These are phyloP conservation scores for Antitype chi DNA, from an alignment of 2,888 invertebrate genomes.

Conservation along the genomic window DNA sequence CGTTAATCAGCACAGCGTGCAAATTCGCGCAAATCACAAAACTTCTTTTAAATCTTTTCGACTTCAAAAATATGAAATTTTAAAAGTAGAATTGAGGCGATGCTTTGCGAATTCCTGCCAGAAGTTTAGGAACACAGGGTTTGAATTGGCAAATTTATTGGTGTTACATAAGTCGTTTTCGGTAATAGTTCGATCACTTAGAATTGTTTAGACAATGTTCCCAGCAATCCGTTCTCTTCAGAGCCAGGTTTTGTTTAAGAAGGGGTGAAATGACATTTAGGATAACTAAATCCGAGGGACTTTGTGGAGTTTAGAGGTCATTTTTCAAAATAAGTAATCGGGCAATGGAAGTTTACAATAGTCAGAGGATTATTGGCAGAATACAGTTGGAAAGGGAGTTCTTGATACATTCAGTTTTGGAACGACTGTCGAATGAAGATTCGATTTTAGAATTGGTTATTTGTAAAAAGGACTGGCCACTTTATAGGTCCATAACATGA, in stretches of 20 bases:
- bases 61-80: conserved; percentile 69
- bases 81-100: conserved; percentile 76
- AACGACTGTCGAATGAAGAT: neutral
- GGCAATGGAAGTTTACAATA: conserved; percentile 55
- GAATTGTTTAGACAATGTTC: conserved; percentile 88
- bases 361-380: conserved; percentile 44
- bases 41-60: conserved; percentile 75
- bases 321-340: conserved; percentile 86
- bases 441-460: conserved; percentile 6
- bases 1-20: conserved; percentile 44
- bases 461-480: neutral
- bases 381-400: conserved; percentile 13
- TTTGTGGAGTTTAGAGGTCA: conserved; percentile 78
- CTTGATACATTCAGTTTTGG: neutral
- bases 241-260: conserved; percentile 86
- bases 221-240: conserved; percentile 87
- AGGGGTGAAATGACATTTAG: conserved; percentile 88
- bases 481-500: neutral
- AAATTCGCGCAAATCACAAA: conserved; percentile 63
- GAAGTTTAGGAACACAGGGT: conserved; percentile 32
- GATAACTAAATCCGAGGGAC: conserved; percentile 83
- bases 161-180: conserved; percentile 70
- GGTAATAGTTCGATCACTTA: conserved; percentile 79
- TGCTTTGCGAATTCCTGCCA: conserved; percentile 37
- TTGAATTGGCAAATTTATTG: conserved; percentile 48